These are phyloP conservation scores for Drosophila vallismaia DNA, from an alignment of 2,888 invertebrate genomes.

Conservation along the genomic window DNA sequence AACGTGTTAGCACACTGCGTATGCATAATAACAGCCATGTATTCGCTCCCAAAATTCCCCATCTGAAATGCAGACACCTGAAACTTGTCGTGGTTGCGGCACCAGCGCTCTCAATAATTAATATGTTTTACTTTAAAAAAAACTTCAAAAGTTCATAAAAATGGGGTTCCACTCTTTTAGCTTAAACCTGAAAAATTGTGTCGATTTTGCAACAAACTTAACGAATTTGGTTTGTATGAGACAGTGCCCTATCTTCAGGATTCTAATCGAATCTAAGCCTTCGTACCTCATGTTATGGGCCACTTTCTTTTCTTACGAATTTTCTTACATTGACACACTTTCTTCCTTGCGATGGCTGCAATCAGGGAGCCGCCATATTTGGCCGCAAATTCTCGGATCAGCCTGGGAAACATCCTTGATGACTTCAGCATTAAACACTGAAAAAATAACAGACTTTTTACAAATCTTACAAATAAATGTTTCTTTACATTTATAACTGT, in stretches of 20 bases:
- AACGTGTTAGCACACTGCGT: conserved; percentile 48
- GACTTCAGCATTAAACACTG: conserved; percentile 1
- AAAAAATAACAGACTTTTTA: neutral
- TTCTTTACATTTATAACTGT: too few species aligned
- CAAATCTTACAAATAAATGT: too few species aligned
- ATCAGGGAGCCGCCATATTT: conserved; percentile 38
- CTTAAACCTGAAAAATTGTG: too few species aligned
- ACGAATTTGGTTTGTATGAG: neutral
- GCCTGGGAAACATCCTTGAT: conserved; percentile 2
- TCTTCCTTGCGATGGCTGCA: conserved; percentile 23
- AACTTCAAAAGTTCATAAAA: too few species aligned
- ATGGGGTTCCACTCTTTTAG: too few species aligned
- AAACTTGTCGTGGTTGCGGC: conserved; percentile 58
- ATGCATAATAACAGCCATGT: conserved; percentile 51
- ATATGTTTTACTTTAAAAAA: conserved; percentile 21
- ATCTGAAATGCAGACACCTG: conserved; percentile 1
- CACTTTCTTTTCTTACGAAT: conserved; percentile 13
- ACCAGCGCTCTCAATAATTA: conserved; percentile 56
- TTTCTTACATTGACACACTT: conserved; percentile 33
- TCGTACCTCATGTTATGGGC: conserved; percentile 7
- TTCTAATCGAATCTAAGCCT: neutral
- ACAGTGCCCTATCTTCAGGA: neutral
- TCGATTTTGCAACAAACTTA: too few species aligned
- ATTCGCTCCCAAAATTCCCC: conserved; percentile 26
- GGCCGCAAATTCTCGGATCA: conserved; percentile 25